Conservation (phyloP, 2,113 vertebrate species). For the Micromys minutus region DNA sequence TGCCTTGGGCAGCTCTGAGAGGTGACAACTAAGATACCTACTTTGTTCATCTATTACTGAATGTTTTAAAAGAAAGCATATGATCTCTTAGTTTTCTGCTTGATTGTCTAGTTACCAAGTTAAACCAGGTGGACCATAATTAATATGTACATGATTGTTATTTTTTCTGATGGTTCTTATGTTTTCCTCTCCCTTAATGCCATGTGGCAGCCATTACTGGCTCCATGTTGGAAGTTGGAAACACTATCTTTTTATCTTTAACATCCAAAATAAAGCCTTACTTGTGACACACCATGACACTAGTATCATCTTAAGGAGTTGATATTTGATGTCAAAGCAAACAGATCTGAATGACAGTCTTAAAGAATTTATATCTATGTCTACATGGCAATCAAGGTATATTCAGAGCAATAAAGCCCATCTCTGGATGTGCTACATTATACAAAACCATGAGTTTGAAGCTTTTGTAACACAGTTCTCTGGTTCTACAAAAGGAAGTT, state of each 20-base stretch:
- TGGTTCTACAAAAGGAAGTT: neutral
- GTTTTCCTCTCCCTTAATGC: neutral
- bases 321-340: neutral
- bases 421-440: neutral
- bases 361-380: neutral
- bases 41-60: neutral
- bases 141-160: neutral
- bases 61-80: neutral
- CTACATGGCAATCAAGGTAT: neutral
- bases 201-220: neutral
- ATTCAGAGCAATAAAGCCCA: neutral
- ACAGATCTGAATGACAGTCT: neutral
- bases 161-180: neutral
- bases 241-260: neutral
- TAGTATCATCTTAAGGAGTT: neutral
- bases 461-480: neutral
- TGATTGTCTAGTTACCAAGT: neutral
- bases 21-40: neutral
- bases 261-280: neutral
- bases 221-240: neutral
- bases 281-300: neutral
- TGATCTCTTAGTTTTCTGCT: neutral
- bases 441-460: neutral
- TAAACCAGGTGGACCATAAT: neutral
- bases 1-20: neutral